Percentiles rank a stretch among this genome's conserved stretches.
phyloP scores from a whole-genome alignment of 1,140 invertebrate genomes.

The Linepithema humile region DNA sequence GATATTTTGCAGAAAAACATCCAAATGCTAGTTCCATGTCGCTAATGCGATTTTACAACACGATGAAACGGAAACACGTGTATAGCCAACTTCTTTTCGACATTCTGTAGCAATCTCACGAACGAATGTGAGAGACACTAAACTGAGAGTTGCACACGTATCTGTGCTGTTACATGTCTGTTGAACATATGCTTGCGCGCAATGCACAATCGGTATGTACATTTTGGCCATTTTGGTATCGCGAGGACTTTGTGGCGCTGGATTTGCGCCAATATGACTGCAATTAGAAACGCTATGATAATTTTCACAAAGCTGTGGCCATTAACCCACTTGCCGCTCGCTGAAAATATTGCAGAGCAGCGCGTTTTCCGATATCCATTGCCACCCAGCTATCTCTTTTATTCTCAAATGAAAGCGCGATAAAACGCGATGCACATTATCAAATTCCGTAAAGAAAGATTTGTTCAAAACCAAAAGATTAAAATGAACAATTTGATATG shows the following conservation, averaged over 20 bases:
- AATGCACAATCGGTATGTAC: constrained; percentile 16
- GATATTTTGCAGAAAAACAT: background rate
- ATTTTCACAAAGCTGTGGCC: constrained; percentile 72
- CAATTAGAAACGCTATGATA: constrained; percentile 75
- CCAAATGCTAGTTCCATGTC: background rate
- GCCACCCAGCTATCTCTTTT: background rate
- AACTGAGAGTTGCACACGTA: background rate
- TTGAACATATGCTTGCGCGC: background rate
- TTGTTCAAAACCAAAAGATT: background rate
- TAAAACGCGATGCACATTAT: background rate
- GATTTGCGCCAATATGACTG: constrained; percentile 69
- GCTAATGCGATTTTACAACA: background rate
- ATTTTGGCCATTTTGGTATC: constrained; percentile 38
- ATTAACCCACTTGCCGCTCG: constrained; percentile 73
- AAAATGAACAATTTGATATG: background rate
- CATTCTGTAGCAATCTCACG: too few relatives aligned
- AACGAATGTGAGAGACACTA: background rate
- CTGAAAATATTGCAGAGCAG: constrained; percentile 55
- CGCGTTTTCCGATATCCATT: constrained; percentile 26
- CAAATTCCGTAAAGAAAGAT: background rate
- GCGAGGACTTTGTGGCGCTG: constrained; percentile 44
- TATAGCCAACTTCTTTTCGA: too few relatives aligned
- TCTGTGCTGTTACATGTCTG: background rate
- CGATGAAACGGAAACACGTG: background rate
- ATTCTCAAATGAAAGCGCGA: background rate